These are phyloP conservation scores for Phymanthus crucifer DNA, from an alignment of 92 coral and sea anemone species.

Conservation along the genomic window DNA sequence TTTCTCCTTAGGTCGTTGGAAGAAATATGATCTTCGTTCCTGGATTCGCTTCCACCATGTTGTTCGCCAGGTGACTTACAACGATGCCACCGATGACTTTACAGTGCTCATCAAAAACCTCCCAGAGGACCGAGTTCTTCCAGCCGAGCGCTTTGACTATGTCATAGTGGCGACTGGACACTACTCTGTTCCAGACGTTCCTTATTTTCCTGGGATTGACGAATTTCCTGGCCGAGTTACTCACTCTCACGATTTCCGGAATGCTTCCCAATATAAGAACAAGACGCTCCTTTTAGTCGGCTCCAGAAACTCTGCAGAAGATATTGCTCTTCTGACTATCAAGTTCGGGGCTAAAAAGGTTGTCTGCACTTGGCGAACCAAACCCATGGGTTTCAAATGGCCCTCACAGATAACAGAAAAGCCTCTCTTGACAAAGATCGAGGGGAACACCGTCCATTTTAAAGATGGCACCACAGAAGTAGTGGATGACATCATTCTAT, in stretches of 20 bases:
- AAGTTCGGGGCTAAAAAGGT: constrained; percentile 56
- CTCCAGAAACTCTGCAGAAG: constrained; percentile 62
- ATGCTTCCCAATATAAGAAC: constrained; percentile 45
- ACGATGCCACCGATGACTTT: constrained; percentile 45
- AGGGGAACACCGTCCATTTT: constrained; percentile 54
- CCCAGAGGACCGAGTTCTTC: constrained; percentile 32
- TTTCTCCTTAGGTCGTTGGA: too few relatives aligned
- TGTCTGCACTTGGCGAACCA: constrained; percentile 42
- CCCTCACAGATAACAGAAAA: constrained; percentile 51
- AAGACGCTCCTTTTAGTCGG: constrained; percentile 46
- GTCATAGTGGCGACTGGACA: constrained; percentile 54
- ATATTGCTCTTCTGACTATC: constrained; percentile 48
- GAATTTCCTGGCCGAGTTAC: constrained; percentile 50
- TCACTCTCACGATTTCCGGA: constrained; percentile 55
- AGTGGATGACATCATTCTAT: constrained; percentile 63
- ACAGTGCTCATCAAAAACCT: constrained; percentile 48
- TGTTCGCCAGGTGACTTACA: constrained; percentile 42
- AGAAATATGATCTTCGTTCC: constrained; percentile 18
- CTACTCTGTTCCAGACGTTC: constrained; percentile 53
- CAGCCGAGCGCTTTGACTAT: constrained; percentile 46
- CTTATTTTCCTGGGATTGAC: constrained; percentile 52
- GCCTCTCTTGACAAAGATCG: constrained; percentile 53
- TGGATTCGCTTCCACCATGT: constrained; percentile 43
- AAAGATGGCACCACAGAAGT: constrained; percentile 56
- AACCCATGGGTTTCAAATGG: constrained; percentile 68